Evolutionary conservation across 2,888 invertebrate species (phyloP), one percentile per base, ranked within the genome.

Genomic region (Eupithecia tripunctaria): DNA sequence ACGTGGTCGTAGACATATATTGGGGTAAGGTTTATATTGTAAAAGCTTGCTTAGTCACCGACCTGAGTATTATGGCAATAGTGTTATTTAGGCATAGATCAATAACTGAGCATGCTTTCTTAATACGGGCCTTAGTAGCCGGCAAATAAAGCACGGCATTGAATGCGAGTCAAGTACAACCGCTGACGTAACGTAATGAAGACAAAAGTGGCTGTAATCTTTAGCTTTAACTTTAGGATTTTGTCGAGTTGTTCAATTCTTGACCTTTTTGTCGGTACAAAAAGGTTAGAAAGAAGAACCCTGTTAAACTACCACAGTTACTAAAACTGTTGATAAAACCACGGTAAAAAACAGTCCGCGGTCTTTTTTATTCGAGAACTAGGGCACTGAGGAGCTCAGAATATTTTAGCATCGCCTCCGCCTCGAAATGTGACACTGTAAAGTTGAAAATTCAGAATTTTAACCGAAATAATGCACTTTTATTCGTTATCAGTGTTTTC

Each of bases 141-240:
- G 71, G 85, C 81, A 87, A 88, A 88, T 86, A 86, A 82, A 78
- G 82, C 82, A 75, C 71, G 80, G 83, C 81, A 80, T 81, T 84
- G 84, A 85, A 86, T 83, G 76, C 80, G 75, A 82, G 84, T 81
- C 84, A 85, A 86, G 84, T n/a, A n/a, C n/a, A n/a, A n/a, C n/a
- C n/a, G n/a, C n/a, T n/a, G n/a, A n/a, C n/a, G n/a, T n/a, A n/a
- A n/a, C n/a, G n/a, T n/a, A n/a, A n/a, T n/a, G n/a, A n/a, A n/a
- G n/a, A n/a, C n/a, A 36, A 36, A 36, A 36, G 5, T 29, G 29
- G 29, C 29, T 2, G 29, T 29, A 29, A 29, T 4, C 29, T n/a
- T n/a, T n/a, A n/a, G n/a, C n/a, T 32, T 41, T 41, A 41, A 7
- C 7, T 47, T n/a, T 47, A n/a, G n/a, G n/a, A n/a, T 18, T 47